A percentile compares a stretch with the other conserved stretches of the same genome.
These are phyloP conservation scores for Carcharodon carcharias DNA, from an alignment of 2,797 vertebrate genomes.

Conservation along the genomic window DNA sequence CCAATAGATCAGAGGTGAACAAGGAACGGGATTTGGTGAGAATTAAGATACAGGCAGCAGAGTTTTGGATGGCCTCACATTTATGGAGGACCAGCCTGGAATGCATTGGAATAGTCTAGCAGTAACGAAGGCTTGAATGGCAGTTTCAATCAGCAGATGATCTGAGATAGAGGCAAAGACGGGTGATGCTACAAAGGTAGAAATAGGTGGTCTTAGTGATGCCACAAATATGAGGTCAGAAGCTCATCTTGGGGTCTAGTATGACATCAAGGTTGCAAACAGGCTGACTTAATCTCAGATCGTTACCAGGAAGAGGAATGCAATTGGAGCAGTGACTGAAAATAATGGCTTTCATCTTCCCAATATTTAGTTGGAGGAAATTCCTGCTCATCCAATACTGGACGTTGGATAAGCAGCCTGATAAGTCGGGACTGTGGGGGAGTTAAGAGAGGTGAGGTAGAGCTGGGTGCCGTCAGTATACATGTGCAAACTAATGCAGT, in stretches of 20 bases:
- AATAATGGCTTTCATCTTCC: not conserved
- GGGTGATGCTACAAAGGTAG: not conserved
- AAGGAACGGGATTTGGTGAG: not conserved
- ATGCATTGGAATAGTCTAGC: not conserved
- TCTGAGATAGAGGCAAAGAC: not conserved
- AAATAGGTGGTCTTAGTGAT: not conserved
- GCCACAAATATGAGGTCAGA: not conserved
- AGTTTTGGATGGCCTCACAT: not conserved
- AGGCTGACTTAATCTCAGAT: not conserved
- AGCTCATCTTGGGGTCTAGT: not conserved
- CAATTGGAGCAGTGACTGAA: not conserved
- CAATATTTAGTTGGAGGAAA: not conserved
- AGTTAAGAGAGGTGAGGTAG: not conserved
- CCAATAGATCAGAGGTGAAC: not conserved
- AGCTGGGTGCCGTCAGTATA: not conserved
- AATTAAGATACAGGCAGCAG: not conserved
- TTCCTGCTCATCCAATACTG: not conserved
- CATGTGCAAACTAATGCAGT: too few species aligned
- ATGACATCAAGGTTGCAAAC: not conserved
- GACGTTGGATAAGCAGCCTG: too few species aligned
- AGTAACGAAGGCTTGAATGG: not conserved
- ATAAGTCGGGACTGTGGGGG: not conserved
- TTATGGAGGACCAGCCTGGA: not conserved
- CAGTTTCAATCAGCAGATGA: not conserved
- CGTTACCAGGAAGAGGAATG: not conserved